Evolutionary conservation across 2,888 invertebrate species (phyloP).

Genomic region (Theretra japonica): DNA sequence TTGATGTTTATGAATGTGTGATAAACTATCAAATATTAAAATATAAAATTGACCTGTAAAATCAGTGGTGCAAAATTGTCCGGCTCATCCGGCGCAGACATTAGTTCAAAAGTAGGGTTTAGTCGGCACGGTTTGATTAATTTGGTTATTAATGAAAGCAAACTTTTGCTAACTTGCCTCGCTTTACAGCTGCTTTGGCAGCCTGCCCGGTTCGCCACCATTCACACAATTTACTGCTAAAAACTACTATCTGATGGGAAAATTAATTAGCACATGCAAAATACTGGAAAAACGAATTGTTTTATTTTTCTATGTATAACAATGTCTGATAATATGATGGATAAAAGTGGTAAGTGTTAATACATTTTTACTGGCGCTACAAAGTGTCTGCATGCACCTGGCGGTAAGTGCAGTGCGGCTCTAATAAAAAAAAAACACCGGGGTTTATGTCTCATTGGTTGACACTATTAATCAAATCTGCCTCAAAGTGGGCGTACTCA

Average conservation of each 20-base stretch:
- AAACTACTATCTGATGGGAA: conserved; percentile 2
- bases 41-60: too few relatives aligned
- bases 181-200: conserved; percentile 19
- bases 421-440: too few relatives aligned
- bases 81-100: background rate
- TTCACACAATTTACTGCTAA: conserved; percentile 12
- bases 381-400: too few relatives aligned
- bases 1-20: too few relatives aligned
- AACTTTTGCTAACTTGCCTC: conserved; percentile 1
- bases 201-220: conserved; percentile 17
- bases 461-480: too few relatives aligned
- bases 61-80: background rate
- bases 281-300: background rate
- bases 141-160: conserved; percentile 4
- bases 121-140: conserved; percentile 3
- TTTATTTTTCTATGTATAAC: background rate
- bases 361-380: background rate
- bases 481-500: too few relatives aligned
- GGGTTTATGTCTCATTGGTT: too few relatives aligned
- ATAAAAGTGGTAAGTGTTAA: background rate
- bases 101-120: conserved; percentile 10
- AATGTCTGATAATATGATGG: too few relatives aligned
- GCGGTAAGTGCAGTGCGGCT: too few relatives aligned
- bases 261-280: conserved; percentile 2
- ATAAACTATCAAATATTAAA: too few relatives aligned